Percentiles rank a stretch among this genome's conserved stretches.
These are phyloP conservation scores for Heteromurus nitidus DNA, from an alignment of 2,888 invertebrate species.

Conservation along the genomic window DNA sequence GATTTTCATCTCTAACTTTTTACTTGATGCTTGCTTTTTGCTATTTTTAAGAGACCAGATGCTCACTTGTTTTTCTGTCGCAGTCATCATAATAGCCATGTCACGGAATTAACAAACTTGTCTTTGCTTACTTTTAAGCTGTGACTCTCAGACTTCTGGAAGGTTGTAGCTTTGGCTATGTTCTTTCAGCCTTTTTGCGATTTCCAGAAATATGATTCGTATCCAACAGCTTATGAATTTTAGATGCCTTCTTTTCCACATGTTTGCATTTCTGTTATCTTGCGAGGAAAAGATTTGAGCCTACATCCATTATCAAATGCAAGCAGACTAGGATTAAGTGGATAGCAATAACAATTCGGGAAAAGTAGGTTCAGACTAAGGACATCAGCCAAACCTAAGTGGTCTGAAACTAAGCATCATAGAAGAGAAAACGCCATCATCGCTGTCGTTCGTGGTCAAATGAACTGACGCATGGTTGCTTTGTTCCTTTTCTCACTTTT, in stretches of 20 bases:
- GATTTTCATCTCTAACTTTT: conserved; percentile 14
- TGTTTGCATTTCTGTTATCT: too few species aligned
- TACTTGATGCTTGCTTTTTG: conserved; percentile 1
- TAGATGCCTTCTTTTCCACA: too few species aligned
- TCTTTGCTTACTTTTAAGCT: conserved; percentile 45
- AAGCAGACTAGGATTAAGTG: neutral
- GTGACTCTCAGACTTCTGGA: conserved; percentile 47
- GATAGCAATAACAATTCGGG: neutral
- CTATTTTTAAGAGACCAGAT: neutral
- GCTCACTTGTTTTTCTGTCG: conserved; percentile 19
- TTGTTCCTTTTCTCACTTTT: neutral
- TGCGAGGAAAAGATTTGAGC: too few species aligned
- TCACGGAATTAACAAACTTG: conserved; percentile 31
- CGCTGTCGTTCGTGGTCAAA: neutral
- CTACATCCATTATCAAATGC: too few species aligned
- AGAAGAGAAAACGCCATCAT: neutral
- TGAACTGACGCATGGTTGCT: neutral
- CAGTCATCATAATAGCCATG: conserved; percentile 33
- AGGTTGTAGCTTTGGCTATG: neutral
- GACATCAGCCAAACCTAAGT: too few species aligned
- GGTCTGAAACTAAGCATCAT: too few species aligned
- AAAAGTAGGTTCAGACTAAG: too few species aligned
- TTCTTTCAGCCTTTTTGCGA: neutral
- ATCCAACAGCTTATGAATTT: too few species aligned
- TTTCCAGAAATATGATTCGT: too few species aligned